Evolutionary conservation across 2,113 vertebrate genomes (phyloP).

Genomic region (Pycnonotus jocosus): DNA sequence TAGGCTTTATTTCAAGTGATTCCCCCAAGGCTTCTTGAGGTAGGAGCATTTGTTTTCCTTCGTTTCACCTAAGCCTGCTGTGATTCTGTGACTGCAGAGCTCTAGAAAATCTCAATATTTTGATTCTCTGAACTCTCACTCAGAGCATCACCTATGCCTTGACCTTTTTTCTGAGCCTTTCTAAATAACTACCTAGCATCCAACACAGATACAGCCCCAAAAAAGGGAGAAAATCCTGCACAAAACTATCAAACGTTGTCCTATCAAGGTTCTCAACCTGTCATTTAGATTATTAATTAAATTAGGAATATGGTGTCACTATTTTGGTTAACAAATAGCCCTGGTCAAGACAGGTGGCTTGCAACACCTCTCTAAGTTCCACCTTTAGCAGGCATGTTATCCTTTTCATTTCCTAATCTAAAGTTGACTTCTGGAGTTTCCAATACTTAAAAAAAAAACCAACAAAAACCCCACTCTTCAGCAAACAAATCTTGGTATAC

Average conservation of each 20-base stretch:
- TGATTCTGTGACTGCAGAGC: not conserved
- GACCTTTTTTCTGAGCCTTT: not conserved
- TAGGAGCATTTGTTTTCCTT: conserved; percentile 33
- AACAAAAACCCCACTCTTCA: not conserved
- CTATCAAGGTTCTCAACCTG: conserved; percentile 25
- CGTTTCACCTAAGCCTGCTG: not conserved
- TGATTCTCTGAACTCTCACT: not conserved
- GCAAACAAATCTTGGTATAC: not conserved
- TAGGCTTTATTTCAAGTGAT: conserved; percentile 26
- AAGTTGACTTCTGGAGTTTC: not conserved
- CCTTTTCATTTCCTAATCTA: not conserved
- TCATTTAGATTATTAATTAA: conserved; percentile 30
- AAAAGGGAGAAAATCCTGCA: not conserved
- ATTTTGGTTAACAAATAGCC: conserved; percentile 1
- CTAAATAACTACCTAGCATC: not conserved
- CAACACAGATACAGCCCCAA: not conserved
- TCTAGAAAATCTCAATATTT: not conserved
- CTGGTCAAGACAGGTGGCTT: not conserved
- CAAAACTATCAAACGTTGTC: conserved; percentile 20
- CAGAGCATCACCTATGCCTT: not conserved
- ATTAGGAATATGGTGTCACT: not conserved
- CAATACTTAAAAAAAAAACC: not conserved
- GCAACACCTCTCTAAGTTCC: not conserved
- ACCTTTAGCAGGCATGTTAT: not conserved
- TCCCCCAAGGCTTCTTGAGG: conserved; percentile 9